These are phyloP conservation scores for Porites divaricata DNA, from an alignment of 92 coral and sea anemone genomes.

Conservation along the genomic window DNA sequence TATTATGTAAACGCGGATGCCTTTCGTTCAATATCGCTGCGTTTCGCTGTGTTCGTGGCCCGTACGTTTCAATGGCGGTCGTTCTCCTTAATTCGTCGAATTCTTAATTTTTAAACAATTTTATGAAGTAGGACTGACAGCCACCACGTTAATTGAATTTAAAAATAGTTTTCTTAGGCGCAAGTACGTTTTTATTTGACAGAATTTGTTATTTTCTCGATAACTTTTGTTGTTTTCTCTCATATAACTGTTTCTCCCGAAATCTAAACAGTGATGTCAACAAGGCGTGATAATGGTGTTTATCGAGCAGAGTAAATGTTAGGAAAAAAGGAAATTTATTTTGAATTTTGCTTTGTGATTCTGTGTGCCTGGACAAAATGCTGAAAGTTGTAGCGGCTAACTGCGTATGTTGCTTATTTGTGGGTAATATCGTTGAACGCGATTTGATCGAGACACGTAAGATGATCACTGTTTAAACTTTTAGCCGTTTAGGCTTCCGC, in stretches of 20 bases:
- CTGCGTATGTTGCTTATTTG: too few relatives aligned
- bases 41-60: background rate
- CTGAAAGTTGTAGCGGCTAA: too few relatives aligned
- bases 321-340: background rate
- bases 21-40: background rate
- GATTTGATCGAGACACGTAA: background rate
- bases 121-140: background rate
- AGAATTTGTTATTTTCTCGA: background rate
- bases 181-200: background rate
- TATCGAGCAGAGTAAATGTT: constrained; percentile 1
- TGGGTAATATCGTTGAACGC: too few relatives aligned
- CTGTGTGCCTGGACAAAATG: background rate
- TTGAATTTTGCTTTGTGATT: background rate
- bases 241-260: background rate
- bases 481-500: background rate
- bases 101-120: background rate
- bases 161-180: background rate
- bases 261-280: constrained; percentile 1
- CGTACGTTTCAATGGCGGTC: constrained; percentile 10
- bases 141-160: constrained; percentile 1
- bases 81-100: background rate
- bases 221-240: background rate
- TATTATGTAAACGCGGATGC: background rate
- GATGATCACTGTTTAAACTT: background rate
- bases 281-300: constrained; percentile 15